Evolutionary conservation across 1,140 invertebrate species (phyloP).

Genomic region (Heterodera schachtii): DNA sequence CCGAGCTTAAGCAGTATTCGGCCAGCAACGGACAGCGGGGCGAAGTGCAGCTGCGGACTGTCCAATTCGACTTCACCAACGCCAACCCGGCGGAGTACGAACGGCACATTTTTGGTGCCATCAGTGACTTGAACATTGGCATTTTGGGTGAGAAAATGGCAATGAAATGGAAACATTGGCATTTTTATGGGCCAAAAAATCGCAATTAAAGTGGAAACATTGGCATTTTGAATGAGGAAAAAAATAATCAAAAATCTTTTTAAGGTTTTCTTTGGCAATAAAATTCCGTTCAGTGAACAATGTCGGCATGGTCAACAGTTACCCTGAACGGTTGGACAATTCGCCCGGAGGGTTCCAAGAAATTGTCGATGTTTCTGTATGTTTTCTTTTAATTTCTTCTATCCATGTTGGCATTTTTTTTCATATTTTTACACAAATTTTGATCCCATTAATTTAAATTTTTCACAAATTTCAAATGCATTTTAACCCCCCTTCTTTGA

Average conservation of each 20-base stretch:
- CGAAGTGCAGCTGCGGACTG: slow-evolving; percentile 43
- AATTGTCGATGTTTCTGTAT: slow-evolving; percentile 27
- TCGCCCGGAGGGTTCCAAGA: slow-evolving; percentile 35
- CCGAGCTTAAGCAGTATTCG: slow-evolving; percentile 43
- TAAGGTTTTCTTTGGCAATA: neutral
- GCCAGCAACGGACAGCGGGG: neutral
- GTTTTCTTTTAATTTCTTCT: neutral
- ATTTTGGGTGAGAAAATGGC: slow-evolving; percentile 34
- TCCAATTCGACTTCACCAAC: slow-evolving; percentile 57
- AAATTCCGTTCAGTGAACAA: slow-evolving; percentile 46
- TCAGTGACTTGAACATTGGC: slow-evolving; percentile 41
- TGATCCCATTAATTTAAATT: too few species aligned
- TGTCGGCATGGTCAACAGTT: slow-evolving; percentile 45
- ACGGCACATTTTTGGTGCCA: slow-evolving; percentile 9
- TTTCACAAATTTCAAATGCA: too few species aligned
- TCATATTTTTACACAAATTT: too few species aligned
- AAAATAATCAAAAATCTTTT: neutral
- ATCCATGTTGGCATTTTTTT: neutral
- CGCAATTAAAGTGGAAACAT: too few species aligned
- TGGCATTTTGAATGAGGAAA: neutral
- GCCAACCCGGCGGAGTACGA: slow-evolving; percentile 45
- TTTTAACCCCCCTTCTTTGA: too few species aligned
- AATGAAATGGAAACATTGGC: neutral
- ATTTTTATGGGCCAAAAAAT: neutral
- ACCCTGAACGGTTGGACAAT: slow-evolving; percentile 41